Evolutionary conservation across 2,888 invertebrate genomes (phyloP).

Genomic region (Scaptomyza parva): DNA sequence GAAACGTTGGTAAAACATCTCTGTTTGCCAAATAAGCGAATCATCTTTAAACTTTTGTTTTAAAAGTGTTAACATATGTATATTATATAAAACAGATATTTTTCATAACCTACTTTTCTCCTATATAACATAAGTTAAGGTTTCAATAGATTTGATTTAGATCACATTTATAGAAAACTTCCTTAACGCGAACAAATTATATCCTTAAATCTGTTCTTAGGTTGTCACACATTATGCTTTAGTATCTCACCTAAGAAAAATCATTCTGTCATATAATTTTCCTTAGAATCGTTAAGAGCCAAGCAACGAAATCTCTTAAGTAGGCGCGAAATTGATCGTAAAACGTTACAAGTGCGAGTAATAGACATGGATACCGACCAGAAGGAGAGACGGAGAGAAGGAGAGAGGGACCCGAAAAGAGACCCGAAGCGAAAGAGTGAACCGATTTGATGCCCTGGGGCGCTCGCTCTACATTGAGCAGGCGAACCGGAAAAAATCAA

Average conservation of each 20-base stretch:
- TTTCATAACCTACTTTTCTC: no score
- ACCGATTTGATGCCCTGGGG: slow-evolving; percentile 24
- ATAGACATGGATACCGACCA: slow-evolving; percentile 22
- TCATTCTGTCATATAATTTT: slow-evolving; percentile 5
- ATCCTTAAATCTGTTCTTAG: no score
- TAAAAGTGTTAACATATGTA: no score
- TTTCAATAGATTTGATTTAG: no score
- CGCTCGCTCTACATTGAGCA: slow-evolving; percentile 52
- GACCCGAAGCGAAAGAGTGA: neutral
- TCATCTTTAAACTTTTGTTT: slow-evolving; percentile 6
- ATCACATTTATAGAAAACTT: no score
- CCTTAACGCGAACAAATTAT: no score
- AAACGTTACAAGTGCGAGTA: slow-evolving; percentile 46
- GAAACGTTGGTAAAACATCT: neutral
- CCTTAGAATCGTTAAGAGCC: slow-evolving; percentile 35
- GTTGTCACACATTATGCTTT: neutral
- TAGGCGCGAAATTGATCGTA: slow-evolving; percentile 75
- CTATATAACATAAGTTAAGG: no score
- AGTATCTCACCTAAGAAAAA: neutral
- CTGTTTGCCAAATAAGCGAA: neutral
- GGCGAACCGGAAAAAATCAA: slow-evolving; percentile 79
- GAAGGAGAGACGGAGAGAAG: slow-evolving; percentile 3
- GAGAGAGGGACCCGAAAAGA: neutral
- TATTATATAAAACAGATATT: no score
- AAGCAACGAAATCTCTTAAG: slow-evolving; percentile 59